Conservation (phyloP, 2,113 vertebrate species). For the Pomatorhinus ruficollis region DNA sequence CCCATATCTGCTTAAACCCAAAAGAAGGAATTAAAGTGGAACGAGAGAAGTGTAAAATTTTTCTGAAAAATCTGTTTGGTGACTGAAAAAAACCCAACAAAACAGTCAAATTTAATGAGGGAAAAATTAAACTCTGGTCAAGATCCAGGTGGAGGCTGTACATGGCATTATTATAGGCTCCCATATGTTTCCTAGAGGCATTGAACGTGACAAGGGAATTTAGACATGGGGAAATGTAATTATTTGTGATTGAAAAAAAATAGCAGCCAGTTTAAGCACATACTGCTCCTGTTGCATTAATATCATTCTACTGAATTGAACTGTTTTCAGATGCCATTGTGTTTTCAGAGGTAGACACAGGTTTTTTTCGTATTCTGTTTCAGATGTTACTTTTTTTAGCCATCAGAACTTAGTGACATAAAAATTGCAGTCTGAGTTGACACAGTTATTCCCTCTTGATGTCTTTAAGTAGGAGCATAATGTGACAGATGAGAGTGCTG, state of each 20-base stretch:
- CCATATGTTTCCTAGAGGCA: neutral
- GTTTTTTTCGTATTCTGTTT: neutral
- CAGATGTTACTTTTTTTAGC: conserved; percentile 3
- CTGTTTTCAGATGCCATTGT: neutral
- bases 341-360: neutral
- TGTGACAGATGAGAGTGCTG: conserved; percentile 20
- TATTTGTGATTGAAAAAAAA: conserved; percentile 14
- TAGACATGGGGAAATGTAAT: neutral
- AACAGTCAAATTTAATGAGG: neutral
- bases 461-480: neutral
- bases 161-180: neutral
- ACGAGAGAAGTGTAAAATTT: neutral
- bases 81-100: neutral
- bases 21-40: neutral
- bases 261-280: neutral
- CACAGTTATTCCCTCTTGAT: conserved; percentile 33
- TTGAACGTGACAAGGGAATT: neutral
- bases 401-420: conserved; percentile 29
- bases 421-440: conserved; percentile 40
- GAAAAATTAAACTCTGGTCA: neutral
- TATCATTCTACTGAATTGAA: neutral
- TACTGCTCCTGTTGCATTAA: neutral
- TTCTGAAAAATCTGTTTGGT: neutral
- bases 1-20: neutral
- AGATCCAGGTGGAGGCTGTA: neutral